Evolutionary conservation across 2,888 invertebrate genomes (phyloP).

Genomic region (Entomobrya proxima): DNA sequence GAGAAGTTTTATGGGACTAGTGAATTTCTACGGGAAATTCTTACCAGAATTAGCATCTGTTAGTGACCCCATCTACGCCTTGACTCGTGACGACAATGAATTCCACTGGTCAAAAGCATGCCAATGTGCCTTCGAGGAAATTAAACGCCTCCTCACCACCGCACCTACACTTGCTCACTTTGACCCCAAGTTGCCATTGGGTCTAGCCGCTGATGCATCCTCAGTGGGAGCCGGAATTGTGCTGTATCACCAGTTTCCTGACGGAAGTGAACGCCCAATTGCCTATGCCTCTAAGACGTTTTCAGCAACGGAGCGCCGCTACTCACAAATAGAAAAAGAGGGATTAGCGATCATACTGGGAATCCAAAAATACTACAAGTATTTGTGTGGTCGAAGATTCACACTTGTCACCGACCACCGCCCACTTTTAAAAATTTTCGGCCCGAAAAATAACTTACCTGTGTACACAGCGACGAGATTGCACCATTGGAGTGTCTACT

Average conservation of each 20-base stretch:
- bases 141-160: too few species aligned
- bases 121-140: too few species aligned
- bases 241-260: constrained; percentile 75
- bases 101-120: too few species aligned
- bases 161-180: too few species aligned
- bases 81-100: constrained; percentile 75
- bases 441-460: constrained; percentile 4
- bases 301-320: constrained; percentile 2
- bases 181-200: too few species aligned
- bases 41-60: constrained; percentile 75
- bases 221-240: too few species aligned
- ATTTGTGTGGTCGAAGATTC: too few species aligned
- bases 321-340: constrained; percentile 20
- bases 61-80: constrained; percentile 75
- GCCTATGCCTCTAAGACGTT: constrained; percentile 10
- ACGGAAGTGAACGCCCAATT: constrained; percentile 65
- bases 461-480: constrained; percentile 7
- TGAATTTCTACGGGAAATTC: constrained; percentile 77
- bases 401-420: too few species aligned
- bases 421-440: constrained; percentile 36
- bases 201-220: too few species aligned
- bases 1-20: constrained; percentile 76
- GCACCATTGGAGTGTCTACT: constrained; percentile 25
- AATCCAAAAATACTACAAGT: too few species aligned
- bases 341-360: too few species aligned